Evolutionary conservation across 2,113 vertebrate species (phyloP).

Genomic region (Centropristis striata): DNA sequence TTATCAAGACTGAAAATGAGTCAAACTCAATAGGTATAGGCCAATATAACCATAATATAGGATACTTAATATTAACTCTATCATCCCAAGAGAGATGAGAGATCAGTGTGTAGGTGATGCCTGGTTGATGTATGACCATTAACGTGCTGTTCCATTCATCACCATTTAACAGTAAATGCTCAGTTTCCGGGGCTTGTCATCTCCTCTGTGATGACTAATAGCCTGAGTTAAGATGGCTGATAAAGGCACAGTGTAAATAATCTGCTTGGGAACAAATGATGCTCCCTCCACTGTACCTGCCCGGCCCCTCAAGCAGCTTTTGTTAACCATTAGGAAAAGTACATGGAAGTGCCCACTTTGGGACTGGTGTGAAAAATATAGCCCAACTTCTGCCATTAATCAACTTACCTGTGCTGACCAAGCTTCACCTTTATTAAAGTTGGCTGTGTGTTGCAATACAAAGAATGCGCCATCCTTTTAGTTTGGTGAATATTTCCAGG

Average conservation of each 20-base stretch:
- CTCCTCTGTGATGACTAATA: constrained; percentile 96
- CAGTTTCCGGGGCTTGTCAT: constrained; percentile 92
- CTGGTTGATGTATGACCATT: constrained; percentile 89
- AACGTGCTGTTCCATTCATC: constrained; percentile 94
- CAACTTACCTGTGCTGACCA: constrained; percentile 52
- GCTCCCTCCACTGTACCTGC: constrained; percentile 77
- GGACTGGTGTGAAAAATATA: constrained; percentile 69
- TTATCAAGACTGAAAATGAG: background rate
- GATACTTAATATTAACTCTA: constrained; percentile 87
- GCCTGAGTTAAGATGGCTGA: constrained; percentile 91
- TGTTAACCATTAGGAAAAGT: constrained; percentile 81
- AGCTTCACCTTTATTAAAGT: constrained; percentile 68
- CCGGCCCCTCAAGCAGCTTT: constrained; percentile 82
- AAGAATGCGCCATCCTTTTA: constrained; percentile 57
- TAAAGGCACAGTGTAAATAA: constrained; percentile 95
- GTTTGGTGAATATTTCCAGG: background rate
- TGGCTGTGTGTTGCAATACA: constrained; percentile 37
- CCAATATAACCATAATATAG: too few relatives aligned
- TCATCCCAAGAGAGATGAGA: constrained; percentile 88
- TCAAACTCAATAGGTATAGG: background rate
- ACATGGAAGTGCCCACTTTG: constrained; percentile 34
- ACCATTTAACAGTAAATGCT: constrained; percentile 95
- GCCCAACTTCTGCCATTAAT: constrained; percentile 68
- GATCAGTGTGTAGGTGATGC: constrained; percentile 87
- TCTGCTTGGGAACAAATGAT: constrained; percentile 87